Conservation (phyloP, 2,113 vertebrate species). For the Rafetus swinhoei region DNA sequence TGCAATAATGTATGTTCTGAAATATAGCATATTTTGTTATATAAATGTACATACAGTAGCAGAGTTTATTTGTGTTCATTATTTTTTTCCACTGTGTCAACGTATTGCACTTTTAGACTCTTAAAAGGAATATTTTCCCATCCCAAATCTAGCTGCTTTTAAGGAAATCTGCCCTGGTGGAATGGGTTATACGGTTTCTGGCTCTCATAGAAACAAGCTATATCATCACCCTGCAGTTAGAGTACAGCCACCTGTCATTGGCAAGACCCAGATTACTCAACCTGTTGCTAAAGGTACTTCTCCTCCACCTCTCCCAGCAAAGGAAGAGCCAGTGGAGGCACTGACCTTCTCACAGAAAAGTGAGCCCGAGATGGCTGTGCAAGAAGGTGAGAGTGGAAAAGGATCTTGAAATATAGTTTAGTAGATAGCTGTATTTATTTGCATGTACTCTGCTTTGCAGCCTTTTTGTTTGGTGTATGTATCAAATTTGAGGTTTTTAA, state of each 20-base stretch:
- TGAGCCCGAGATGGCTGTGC: constrained; percentile 80
- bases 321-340: constrained; percentile 91
- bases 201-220: constrained; percentile 88
- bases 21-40: constrained; percentile 16
- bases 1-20: constrained; percentile 55
- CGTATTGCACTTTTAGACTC: constrained; percentile 83
- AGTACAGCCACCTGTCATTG: constrained; percentile 83
- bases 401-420: background rate
- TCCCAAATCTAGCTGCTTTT: constrained; percentile 92
- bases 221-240: constrained; percentile 87
- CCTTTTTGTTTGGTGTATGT: background rate
- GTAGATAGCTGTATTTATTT: constrained; percentile 46
- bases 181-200: constrained; percentile 98
- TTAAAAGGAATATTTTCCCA: constrained; percentile 87
- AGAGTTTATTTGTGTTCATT: constrained; percentile 75
- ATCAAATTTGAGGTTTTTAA: background rate
- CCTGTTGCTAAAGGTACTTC: constrained; percentile 87
- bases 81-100: constrained; percentile 84
- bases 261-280: constrained; percentile 85
- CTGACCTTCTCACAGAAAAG: constrained; percentile 87
- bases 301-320: constrained; percentile 88
- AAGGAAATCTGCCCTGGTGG: constrained; percentile 99
- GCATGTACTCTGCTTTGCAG: constrained; percentile 31
- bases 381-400: constrained; percentile 82
- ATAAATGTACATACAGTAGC: constrained; percentile 52